These are phyloP conservation scores for Clarias macrocephalus DNA, from an alignment of 2,113 vertebrate species.

Conservation along the genomic window DNA sequence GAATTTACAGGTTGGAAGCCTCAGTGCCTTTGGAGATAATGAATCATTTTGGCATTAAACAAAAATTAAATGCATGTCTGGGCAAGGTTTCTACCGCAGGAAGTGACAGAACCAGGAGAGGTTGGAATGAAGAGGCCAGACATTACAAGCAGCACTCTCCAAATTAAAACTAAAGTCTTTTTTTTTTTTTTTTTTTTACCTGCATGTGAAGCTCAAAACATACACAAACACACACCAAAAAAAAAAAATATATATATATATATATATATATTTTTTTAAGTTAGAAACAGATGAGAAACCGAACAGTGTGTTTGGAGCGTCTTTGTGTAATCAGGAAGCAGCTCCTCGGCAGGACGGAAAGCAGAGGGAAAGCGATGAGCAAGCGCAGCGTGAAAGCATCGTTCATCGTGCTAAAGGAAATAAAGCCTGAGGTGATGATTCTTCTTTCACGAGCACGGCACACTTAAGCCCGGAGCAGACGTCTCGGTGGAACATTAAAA, in stretches of 20 bases:
- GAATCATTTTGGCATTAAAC: not conserved
- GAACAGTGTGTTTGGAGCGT: not conserved
- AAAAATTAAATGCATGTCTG: not conserved
- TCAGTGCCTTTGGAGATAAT: not conserved
- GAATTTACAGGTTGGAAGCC: not conserved
- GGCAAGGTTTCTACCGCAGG: not conserved
- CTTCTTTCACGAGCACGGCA: not conserved
- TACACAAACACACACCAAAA: too few relatives aligned
- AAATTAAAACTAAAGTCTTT: not conserved
- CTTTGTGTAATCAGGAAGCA: not conserved
- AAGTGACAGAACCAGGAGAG: not conserved
- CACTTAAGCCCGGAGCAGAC: not conserved
- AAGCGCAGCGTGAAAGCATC: not conserved
- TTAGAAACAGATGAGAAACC: not conserved
- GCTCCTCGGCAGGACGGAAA: not conserved
- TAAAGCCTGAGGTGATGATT: not conserved
- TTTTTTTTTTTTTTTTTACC: not conserved
- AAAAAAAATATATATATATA: too few relatives aligned
- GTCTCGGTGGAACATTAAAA: not conserved
- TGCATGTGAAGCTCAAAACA: not conserved
- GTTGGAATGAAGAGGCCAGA: not conserved
- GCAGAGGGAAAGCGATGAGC: not conserved
- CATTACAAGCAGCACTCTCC: not conserved
- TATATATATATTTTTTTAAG: too few relatives aligned
- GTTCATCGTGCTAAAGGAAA: not conserved